Percentiles rank a stretch among this genome's conserved stretches.
phyloP scores from a whole-genome alignment of 2,888 invertebrate species.

The Dorcus parallelipipedus region DNA sequence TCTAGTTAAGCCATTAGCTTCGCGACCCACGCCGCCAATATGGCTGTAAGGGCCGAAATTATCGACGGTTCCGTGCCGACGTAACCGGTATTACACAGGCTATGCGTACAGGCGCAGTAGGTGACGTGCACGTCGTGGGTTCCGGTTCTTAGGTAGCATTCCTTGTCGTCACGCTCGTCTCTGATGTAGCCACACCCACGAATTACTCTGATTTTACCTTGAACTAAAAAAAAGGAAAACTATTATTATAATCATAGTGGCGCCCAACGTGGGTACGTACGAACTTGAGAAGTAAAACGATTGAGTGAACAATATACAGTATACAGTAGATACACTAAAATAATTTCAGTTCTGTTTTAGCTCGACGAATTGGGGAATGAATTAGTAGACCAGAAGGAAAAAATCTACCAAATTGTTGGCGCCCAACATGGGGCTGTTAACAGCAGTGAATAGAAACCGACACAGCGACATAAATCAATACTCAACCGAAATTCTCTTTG shows the following conservation, averaged over 20 bases:
- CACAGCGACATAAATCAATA: too few species aligned
- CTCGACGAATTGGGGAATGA: too few species aligned
- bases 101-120: constrained; percentile 76
- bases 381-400: too few species aligned
- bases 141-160: constrained; percentile 67
- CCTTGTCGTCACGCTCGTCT: constrained; percentile 58
- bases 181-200: constrained; percentile 77
- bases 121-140: constrained; percentile 70
- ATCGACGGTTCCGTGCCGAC: constrained; percentile 11
- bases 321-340: too few species aligned
- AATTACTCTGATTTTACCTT: constrained; percentile 72
- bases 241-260: too few species aligned
- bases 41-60: constrained; percentile 1
- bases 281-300: too few species aligned
- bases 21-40: constrained; percentile 10
- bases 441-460: too few species aligned
- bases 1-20: background rate
- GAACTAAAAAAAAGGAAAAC: constrained; percentile 56
- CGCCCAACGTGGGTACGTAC: too few species aligned
- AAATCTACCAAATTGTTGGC: too few species aligned
- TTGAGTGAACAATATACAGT: too few species aligned
- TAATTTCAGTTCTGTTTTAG: too few species aligned
- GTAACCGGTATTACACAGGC: constrained; percentile 68
- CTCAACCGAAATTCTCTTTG: background rate
- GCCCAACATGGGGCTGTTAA: too few species aligned